These are phyloP conservation scores for Hippocampus comes DNA, from an alignment of 2,113 vertebrate species.

Conservation along the genomic window DNA sequence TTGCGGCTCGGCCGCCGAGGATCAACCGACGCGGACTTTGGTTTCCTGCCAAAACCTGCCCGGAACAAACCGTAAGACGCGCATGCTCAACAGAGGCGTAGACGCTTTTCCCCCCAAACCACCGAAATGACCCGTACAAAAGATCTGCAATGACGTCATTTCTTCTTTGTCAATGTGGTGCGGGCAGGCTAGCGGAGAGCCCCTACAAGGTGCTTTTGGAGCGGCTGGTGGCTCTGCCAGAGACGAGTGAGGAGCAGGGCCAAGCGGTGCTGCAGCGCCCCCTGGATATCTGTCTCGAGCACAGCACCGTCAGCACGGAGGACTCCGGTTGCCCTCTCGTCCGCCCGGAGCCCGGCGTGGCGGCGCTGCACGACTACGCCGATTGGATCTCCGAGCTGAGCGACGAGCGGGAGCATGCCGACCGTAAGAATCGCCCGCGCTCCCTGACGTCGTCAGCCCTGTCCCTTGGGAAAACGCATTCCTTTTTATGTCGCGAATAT, in stretches of 20 bases:
- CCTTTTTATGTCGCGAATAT: no score
- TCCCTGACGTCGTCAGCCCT: neutral
- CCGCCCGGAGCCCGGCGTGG: conserved; percentile 75
- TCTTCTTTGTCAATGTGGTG: neutral
- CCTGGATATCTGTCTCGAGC: conserved; percentile 85
- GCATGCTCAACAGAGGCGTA: neutral
- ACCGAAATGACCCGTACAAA: no score
- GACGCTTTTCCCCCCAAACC: neutral
- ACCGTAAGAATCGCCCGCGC: conserved; percentile 61
- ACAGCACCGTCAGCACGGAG: conserved; percentile 79
- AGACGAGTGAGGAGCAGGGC: conserved; percentile 44
- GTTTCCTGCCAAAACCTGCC: conserved; percentile 76
- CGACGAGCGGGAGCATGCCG: conserved; percentile 38
- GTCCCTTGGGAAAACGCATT: no score
- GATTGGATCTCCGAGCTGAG: conserved; percentile 76
- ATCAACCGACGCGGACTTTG: conserved; percentile 49
- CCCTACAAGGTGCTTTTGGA: conserved; percentile 87
- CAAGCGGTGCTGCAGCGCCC: conserved; percentile 76
- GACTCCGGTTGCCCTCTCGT: conserved; percentile 77
- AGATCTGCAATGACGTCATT: no score
- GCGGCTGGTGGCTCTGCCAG: conserved; percentile 69
- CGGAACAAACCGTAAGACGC: conserved; percentile 79
- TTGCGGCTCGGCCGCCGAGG: conserved; percentile 15
- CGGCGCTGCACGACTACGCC: conserved; percentile 85
- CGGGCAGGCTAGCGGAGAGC: conserved; percentile 78